Evolutionary conservation across 2,797 vertebrate species (phyloP), one percentile per base, ranked within the genome.

Genomic region (Rallus crepitans): DNA sequence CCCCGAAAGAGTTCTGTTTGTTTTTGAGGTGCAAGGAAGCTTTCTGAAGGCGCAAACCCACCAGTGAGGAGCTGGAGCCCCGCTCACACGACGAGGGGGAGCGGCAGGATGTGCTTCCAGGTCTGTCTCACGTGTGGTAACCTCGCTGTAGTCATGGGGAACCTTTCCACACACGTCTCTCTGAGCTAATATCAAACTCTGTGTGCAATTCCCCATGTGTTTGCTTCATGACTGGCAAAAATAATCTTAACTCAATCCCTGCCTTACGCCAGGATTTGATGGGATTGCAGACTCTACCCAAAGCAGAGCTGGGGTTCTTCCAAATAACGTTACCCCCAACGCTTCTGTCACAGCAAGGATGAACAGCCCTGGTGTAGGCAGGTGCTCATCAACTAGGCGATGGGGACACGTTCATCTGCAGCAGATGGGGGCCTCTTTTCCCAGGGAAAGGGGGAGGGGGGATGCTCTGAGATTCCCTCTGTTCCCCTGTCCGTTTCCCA

Each of bases 1-100:
- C 88, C 92, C 93, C 71, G 0, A 75, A 90, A 93, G 93, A 93
- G 83, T 95, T 93, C 53, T 92, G 92, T 95, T 94, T 95, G 91
- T 78, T 96, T 96, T 85, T 5, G 15, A 95, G 90, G 91, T 4
- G 3, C 1, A 0, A 89, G 78, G 73, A 90, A 94, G 87, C 77
- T 93, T 80, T 89, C 31, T 2, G 17, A 77, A 91, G 48, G 88
- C 77, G 69, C 76, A 64, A 45, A 93, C 48, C 59, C 64, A 63
- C 52, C 72, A 68, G 31, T 6, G 42, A 80, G 82, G 82, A 82
- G 77, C 88, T 68, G 78, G 11, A 89, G 88, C 59, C 53, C 55
- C 0, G 15, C 82, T 90, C 8, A 0, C 56, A 68, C 63, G 35
- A 81, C 1, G 3, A 45, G 77, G 73, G 1, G 53, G 64, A 84